Conservation (phyloP, 2,888 invertebrate genomes). For the Arrhopalites spinosus region DNA sequence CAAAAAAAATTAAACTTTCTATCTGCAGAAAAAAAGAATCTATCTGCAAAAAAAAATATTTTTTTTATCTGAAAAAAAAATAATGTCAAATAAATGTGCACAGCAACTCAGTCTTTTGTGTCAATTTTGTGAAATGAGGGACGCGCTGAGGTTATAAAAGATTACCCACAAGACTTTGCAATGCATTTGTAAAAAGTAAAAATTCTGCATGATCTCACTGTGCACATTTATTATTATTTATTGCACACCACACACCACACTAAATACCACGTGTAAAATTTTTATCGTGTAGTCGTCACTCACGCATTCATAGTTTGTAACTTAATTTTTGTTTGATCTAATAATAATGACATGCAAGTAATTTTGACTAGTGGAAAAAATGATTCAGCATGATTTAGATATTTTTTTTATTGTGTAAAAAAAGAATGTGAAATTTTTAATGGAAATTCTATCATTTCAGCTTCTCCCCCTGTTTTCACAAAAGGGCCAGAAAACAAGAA, state of each 20-base stretch:
- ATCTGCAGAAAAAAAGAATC: too few species aligned
- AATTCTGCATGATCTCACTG: constrained; percentile 4
- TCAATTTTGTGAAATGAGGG: neutral
- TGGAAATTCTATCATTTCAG: constrained; percentile 63
- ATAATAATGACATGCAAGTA: neutral
- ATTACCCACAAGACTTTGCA: neutral
- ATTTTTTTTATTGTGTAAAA: neutral
- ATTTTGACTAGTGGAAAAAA: neutral
- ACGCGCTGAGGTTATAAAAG: neutral
- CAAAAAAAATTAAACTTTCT: too few species aligned
- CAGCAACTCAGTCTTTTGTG: neutral
- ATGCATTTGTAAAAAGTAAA: neutral
- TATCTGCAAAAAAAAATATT: too few species aligned
- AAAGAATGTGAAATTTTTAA: neutral
- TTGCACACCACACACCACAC: neutral
- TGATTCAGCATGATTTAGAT: neutral
- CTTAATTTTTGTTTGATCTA: neutral
- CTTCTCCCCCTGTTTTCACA: constrained; percentile 86
- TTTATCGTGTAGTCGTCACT: neutral
- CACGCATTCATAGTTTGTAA: constrained; percentile 7
- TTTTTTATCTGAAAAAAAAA: too few species aligned
- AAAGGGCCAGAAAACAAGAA: constrained; percentile 82
- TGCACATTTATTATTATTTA: constrained; percentile 16
- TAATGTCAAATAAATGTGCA: constrained; percentile 4
- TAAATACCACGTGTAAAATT: neutral